phyloP scores from a whole-genome alignment of 1,140 invertebrate species.

The Carposina sasakii region DNA sequence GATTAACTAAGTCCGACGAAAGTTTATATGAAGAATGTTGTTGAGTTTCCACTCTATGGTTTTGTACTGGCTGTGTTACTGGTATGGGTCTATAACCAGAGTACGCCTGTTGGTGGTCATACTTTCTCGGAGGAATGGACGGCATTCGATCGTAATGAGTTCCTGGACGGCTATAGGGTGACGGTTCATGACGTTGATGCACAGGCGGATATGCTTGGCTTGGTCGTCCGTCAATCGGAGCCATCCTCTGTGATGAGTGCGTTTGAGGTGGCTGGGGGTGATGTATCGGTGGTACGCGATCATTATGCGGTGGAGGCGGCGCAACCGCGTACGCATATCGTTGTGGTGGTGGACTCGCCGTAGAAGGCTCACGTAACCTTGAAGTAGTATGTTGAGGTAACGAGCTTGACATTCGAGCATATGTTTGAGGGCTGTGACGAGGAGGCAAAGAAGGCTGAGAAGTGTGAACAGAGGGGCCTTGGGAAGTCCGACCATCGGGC shows the following conservation, averaged over 20 bases:
- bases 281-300: slow-evolving; percentile 59
- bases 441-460: slow-evolving; percentile 35
- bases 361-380: slow-evolving; percentile 43
- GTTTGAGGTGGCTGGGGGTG: slow-evolving; percentile 51
- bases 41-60: slow-evolving; percentile 43
- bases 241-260: slow-evolving; percentile 35
- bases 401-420: slow-evolving; percentile 48
- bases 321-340: slow-evolving; percentile 42
- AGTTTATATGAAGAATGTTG: slow-evolving; percentile 53
- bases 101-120: slow-evolving; percentile 62
- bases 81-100: slow-evolving; percentile 52
- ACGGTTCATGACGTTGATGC: slow-evolving; percentile 44
- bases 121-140: slow-evolving; percentile 46
- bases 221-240: slow-evolving; percentile 37
- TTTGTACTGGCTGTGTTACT: slow-evolving; percentile 36
- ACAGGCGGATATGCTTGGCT: slow-evolving; percentile 39
- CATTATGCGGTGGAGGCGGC: slow-evolving; percentile 55
- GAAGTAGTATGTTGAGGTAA: slow-evolving; percentile 46
- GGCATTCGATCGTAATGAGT: slow-evolving; percentile 56
- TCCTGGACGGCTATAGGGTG: slow-evolving; percentile 35
- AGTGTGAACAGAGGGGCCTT: slow-evolving; percentile 48
- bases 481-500: slow-evolving; percentile 39
- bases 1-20: slow-evolving; percentile 36
- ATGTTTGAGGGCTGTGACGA: slow-evolving; percentile 58
- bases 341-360: slow-evolving; percentile 43